Conservation (phyloP, 2,888 invertebrate species). For the Ephialtes manifestator region DNA sequence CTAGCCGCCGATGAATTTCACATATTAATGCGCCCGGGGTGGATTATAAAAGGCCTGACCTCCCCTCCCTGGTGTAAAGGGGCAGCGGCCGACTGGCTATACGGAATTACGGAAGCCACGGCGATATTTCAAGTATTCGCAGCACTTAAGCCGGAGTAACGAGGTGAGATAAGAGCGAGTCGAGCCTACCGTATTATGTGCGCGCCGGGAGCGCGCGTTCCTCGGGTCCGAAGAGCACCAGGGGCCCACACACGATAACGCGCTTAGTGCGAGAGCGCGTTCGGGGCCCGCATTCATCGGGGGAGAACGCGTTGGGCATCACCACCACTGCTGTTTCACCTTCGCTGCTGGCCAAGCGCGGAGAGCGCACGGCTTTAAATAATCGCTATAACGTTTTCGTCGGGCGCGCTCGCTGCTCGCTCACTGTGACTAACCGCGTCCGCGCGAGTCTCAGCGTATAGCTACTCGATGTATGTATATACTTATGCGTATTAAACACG, state of each 20-base stretch:
- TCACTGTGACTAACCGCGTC: slow-evolving; percentile 79
- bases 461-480: slow-evolving; percentile 9
- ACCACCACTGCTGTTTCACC: slow-evolving; percentile 47
- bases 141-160: slow-evolving; percentile 84
- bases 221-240: slow-evolving; percentile 5
- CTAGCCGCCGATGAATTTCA: slow-evolving; percentile 68
- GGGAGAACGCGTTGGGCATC: slow-evolving; percentile 36
- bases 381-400: slow-evolving; percentile 79
- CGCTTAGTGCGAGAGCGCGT: slow-evolving; percentile 57
- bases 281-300: slow-evolving; percentile 63
- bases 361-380: slow-evolving; percentile 75
- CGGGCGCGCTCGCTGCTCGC: slow-evolving; percentile 73
- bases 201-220: slow-evolving; percentile 43
- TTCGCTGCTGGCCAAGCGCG: slow-evolving; percentile 33
- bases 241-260: slow-evolving; percentile 68
- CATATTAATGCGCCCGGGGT: slow-evolving; percentile 66
- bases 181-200: slow-evolving; percentile 65
- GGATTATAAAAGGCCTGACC: slow-evolving; percentile 56
- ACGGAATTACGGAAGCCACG: slow-evolving; percentile 83
- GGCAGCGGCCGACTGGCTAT: slow-evolving; percentile 42
- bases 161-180: slow-evolving; percentile 83
- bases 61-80: not conserved
- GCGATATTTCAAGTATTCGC: slow-evolving; percentile 84
- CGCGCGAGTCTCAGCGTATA: slow-evolving; percentile 40
- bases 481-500: slow-evolving; percentile 6